These are phyloP conservation scores for Staurois parvus DNA, from an alignment of 2,797 vertebrate genomes.

Conservation along the genomic window DNA sequence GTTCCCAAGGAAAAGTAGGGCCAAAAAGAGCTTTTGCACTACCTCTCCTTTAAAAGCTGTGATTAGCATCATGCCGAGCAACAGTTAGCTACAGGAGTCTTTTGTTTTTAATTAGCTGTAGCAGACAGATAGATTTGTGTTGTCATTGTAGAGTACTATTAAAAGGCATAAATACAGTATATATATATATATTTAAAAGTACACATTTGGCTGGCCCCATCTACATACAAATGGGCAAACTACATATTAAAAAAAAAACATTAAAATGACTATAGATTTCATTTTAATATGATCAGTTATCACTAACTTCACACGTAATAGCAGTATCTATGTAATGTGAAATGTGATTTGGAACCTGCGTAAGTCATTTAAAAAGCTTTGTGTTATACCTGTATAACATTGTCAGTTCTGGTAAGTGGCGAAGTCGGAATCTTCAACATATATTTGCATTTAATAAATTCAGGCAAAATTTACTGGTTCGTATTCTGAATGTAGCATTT, in stretches of 20 bases:
- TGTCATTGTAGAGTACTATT: too few species aligned
- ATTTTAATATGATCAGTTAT: neutral
- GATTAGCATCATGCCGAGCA: too few species aligned
- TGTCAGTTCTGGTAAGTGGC: neutral
- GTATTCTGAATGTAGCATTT: slow-evolving; percentile 12
- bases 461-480: neutral
- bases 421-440: slow-evolving; percentile 11
- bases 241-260: too few species aligned
- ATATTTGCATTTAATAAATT: slow-evolving; percentile 41
- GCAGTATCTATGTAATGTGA: neutral
- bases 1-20: too few species aligned
- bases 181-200: neutral
- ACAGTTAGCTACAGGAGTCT: too few species aligned
- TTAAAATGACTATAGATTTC: neutral
- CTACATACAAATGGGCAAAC: too few species aligned
- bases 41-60: too few species aligned
- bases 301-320: neutral
- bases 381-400: neutral
- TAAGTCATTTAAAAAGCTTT: neutral
- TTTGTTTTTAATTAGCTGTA: too few species aligned
- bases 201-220: neutral
- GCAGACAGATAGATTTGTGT: too few species aligned
- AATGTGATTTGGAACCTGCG: neutral
- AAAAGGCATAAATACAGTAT: neutral
- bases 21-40: too few species aligned